Base-by-base conservation (phyloP, 2,797 vertebrate genomes). In the Trachurus trachurus region DNA sequence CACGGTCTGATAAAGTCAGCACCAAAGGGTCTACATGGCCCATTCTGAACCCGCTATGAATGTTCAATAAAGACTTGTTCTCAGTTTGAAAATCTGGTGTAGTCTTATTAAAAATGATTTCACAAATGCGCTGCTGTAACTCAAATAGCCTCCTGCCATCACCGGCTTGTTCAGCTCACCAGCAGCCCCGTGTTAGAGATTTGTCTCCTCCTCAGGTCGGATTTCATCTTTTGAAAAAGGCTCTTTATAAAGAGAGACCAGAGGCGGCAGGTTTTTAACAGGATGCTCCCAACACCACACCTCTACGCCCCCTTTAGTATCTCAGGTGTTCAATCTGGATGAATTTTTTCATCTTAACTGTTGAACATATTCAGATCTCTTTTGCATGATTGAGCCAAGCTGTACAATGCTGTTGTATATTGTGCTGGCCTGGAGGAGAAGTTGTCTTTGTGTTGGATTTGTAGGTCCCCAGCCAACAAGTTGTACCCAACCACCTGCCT, bases 321-420 rank as follows among this genome's bases (percentile, higher is more conserved):
- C 90, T 92, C 89, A 91, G 89, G 89, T 87, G 79, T 86, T 80
- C 1, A 40, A 37, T 77, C 79, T 76, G 73, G 62, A 74, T 73
- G 53, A 53, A 59, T 37, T 37, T 76, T 77, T 56, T 70, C 26
- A 40, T 71, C 26, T n/a, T 69, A 69, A 77, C 37, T 72, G 74
- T 66, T 21, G 16, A 29, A 65, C 26, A 65, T 21, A 47, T 66
- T 78, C n/a, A 39, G 44, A 62, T 80, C 40, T 75, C 54, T 70
- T 83, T 65, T 82, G 87, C 84, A 72, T 63, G 63, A 80, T 84
- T 85, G 87, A 90, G 88, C 89, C 90, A 65, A 83, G 63, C 65
- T 72, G 73, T 74, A 77, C 60, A 73, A 68, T 64, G 53, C 61
- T 66, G 80, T 84, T 47, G 45, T 76, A 60, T 68, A 40, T 64